phyloP scores from a whole-genome alignment of 2,113 vertebrate genomes.

The Diphyllodes magnificus region DNA sequence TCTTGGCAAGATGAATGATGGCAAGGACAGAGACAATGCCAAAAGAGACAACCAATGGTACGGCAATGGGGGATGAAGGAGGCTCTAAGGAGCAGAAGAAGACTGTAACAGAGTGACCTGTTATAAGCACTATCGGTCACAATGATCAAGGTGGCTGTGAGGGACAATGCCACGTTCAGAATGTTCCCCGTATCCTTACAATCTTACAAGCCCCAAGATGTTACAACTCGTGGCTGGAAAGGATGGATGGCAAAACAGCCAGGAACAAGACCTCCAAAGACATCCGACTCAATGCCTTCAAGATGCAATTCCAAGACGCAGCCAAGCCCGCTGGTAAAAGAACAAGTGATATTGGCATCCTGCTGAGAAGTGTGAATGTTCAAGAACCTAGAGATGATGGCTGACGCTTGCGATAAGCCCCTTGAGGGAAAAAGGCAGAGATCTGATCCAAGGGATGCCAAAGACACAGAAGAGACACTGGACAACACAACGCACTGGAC shows the following conservation, averaged over 20 bases:
- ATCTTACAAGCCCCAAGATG: background rate
- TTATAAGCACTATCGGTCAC: background rate
- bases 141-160: background rate
- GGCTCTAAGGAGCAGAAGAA: background rate
- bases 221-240: background rate
- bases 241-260: no score
- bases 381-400: background rate
- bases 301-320: accelerated
- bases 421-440: no score
- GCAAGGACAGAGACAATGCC: background rate
- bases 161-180: background rate
- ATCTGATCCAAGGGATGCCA: no score
- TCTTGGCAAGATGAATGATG: accelerated
- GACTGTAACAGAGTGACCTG: no score
- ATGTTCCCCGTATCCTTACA: background rate
- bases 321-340: no score
- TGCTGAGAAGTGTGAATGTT: accelerated
- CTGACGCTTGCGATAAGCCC: accelerated
- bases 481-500: background rate
- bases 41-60: background rate
- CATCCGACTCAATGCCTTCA: accelerated
- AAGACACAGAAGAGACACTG: no score
- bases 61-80: accelerated
- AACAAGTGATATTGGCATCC: accelerated
- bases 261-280: background rate